These are phyloP conservation scores for Arctocebus calabarensis DNA, from an alignment of 2,797 vertebrate species.

Conservation along the genomic window DNA sequence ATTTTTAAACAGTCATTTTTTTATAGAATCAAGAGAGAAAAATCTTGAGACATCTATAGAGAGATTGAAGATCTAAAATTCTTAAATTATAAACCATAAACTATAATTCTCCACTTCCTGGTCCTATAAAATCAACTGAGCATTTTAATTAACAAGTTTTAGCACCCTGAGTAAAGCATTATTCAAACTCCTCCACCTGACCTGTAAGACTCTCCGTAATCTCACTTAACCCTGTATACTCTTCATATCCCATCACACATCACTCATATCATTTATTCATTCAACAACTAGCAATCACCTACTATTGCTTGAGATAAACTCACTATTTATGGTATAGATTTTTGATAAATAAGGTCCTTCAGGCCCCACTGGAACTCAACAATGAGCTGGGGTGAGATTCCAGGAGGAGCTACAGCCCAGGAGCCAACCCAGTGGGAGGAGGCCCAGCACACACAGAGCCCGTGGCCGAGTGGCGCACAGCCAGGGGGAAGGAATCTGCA, in stretches of 20 bases:
- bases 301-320: too few relatives aligned
- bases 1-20: slow-evolving; percentile 55
- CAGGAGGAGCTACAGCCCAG: too few relatives aligned
- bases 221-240: background rate
- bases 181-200: background rate
- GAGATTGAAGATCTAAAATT: background rate
- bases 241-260: background rate
- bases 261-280: background rate
- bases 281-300: background rate
- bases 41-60: slow-evolving; percentile 53
- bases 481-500: too few relatives aligned
- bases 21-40: slow-evolving; percentile 57
- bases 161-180: background rate
- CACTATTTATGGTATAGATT: too few relatives aligned
- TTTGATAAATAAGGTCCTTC: too few relatives aligned
- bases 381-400: too few relatives aligned
- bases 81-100: slow-evolving; percentile 26
- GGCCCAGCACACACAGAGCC: too few relatives aligned
- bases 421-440: too few relatives aligned
- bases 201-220: background rate
- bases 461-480: too few relatives aligned
- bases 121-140: background rate
- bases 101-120: background rate
- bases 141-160: background rate
- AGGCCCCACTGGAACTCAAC: too few relatives aligned